Evolutionary conservation across 1,140 invertebrate genomes (phyloP).

Genomic region (Drosophila fuyamai): DNA sequence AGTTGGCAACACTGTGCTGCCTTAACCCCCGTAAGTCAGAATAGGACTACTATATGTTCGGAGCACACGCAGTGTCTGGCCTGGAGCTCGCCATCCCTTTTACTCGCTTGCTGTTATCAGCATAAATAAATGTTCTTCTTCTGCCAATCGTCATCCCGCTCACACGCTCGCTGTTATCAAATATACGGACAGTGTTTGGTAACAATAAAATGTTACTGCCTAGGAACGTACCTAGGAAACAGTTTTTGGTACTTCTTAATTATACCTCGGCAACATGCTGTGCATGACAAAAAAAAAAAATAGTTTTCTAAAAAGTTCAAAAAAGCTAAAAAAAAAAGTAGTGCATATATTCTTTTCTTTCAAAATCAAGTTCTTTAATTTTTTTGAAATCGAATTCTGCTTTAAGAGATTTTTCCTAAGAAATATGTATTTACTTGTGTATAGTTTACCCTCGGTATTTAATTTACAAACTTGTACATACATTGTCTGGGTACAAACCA

Average conservation of each 20-base stretch:
- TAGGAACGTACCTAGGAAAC: neutral
- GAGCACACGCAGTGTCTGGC: conserved; percentile 32
- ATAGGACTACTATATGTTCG: conserved; percentile 37
- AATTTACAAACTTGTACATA: neutral
- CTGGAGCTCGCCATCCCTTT: neutral
- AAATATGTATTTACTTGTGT: no score
- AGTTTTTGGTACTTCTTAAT: neutral
- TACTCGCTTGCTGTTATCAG: conserved; percentile 10
- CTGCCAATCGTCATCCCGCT: neutral
- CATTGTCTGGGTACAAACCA: neutral
- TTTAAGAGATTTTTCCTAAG: no score
- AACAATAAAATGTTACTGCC: neutral
- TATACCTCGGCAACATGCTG: no score
- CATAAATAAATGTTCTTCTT: conserved; percentile 1
- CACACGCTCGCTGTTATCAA: conserved; percentile 47
- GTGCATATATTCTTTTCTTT: no score
- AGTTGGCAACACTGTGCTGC: conserved; percentile 69
- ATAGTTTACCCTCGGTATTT: no score
- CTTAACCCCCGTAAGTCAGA: conserved; percentile 30
- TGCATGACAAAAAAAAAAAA: no score
- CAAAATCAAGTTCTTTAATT: no score
- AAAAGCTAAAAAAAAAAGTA: no score
- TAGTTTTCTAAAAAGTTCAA: no score
- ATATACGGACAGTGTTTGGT: neutral
- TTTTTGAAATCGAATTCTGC: no score